phyloP scores from a whole-genome alignment of 23 tunicate genomes.

The Styela clava region DNA sequence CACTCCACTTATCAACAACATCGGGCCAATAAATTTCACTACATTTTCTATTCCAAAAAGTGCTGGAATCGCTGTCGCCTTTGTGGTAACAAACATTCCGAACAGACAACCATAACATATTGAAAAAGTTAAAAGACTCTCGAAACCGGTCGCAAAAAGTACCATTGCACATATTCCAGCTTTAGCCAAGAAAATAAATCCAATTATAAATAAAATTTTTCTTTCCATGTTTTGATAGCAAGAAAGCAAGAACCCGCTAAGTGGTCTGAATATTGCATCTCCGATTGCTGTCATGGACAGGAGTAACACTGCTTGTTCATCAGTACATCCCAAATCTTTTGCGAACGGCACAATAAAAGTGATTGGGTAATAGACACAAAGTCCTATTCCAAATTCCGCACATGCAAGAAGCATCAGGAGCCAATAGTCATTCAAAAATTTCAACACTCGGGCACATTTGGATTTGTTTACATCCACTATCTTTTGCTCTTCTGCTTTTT shows the following conservation, averaged over 20 bases:
- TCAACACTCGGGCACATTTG: not conserved
- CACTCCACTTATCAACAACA: conserved; percentile 30
- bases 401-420: conserved; percentile 20
- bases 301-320: conserved; percentile 33
- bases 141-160: conserved; percentile 1
- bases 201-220: conserved; percentile 15
- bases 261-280: conserved; percentile 46
- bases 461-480: not conserved
- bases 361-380: conserved; percentile 27
- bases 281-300: conserved; percentile 55
- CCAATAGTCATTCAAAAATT: conserved; percentile 47
- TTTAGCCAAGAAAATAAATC: not conserved
- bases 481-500: conserved; percentile 1
- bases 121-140: conserved; percentile 8
- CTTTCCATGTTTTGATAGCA: conserved; percentile 8
- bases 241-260: conserved; percentile 28
- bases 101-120: conserved; percentile 32
- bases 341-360: conserved; percentile 51
- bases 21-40: conserved; percentile 12
- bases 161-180: conserved; percentile 15
- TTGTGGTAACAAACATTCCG: conserved; percentile 26
- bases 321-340: conserved; percentile 10
- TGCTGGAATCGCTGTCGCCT: conserved; percentile 21
- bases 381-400: conserved; percentile 13
- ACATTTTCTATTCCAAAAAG: conserved; percentile 47